Evolutionary conservation across 2,797 vertebrate species (phyloP).

Genomic region (Melanogrammus aeglefinus): DNA sequence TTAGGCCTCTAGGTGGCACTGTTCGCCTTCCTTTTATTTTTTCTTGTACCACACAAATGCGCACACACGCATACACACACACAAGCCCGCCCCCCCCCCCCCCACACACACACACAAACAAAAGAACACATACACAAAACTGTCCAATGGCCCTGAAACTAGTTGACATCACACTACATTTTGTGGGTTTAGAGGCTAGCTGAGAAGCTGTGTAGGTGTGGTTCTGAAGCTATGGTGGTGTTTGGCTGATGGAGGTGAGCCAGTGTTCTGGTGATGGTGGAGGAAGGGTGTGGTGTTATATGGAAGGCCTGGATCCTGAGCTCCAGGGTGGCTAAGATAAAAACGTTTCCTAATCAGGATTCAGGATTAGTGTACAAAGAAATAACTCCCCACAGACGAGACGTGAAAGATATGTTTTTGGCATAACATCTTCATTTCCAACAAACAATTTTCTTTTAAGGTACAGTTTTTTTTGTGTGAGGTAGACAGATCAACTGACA

Average conservation of each 20-base stretch:
- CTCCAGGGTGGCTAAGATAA: slow-evolving; percentile 36
- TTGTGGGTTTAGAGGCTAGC: background rate
- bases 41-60: background rate
- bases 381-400: slow-evolving; percentile 41
- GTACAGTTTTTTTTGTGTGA: slow-evolving; percentile 59
- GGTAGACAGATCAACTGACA: slow-evolving; percentile 71
- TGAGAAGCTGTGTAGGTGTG: background rate
- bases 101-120: too few relatives aligned
- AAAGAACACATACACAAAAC: too few relatives aligned
- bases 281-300: slow-evolving; percentile 11
- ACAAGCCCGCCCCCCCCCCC: too few relatives aligned
- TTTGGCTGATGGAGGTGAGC: background rate
- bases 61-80: background rate
- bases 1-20: background rate
- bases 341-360: background rate
- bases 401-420: slow-evolving; percentile 34
- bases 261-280: background rate
- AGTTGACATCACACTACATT: background rate
- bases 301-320: slow-evolving; percentile 28
- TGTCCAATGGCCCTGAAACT: background rate
- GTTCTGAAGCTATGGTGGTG: background rate
- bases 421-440: slow-evolving; percentile 66
- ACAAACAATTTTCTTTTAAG: slow-evolving; percentile 46
- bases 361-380: slow-evolving; percentile 14
- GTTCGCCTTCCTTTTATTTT: background rate